Percentiles rank a stretch among this genome's conserved stretches.
These are phyloP conservation scores for Drosophila subobscura DNA, from an alignment of 1,140 invertebrate species.

Conservation along the genomic window DNA sequence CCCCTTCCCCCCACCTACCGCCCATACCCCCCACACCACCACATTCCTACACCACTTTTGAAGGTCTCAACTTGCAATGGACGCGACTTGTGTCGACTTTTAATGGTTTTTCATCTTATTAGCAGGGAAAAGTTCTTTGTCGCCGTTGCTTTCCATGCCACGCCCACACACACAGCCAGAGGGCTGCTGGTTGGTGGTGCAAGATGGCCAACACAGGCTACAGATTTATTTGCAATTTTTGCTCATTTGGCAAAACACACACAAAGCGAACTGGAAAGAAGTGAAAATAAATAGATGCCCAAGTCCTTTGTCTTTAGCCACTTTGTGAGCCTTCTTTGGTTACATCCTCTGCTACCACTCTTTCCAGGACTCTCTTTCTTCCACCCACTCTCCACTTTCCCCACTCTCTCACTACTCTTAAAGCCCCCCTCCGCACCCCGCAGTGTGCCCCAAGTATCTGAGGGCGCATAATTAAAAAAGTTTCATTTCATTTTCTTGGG, in stretches of 20 bases:
- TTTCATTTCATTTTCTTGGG: conserved; percentile 83
- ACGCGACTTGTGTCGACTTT: conserved; percentile 77
- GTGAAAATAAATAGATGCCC: conserved; percentile 37
- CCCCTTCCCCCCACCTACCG: too few species aligned
- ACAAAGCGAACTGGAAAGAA: conserved; percentile 1
- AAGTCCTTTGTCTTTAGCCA: conserved; percentile 76
- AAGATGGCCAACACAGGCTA: conserved; percentile 71
- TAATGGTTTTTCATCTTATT: conserved; percentile 81
- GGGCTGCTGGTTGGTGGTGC: not conserved
- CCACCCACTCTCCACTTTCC: conserved; percentile 7
- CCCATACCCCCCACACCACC: not conserved
- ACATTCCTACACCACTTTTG: not conserved
- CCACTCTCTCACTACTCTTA: too few species aligned
- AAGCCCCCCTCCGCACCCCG: too few species aligned
- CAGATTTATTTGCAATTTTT: conserved; percentile 83
- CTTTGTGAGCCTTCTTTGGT: conserved; percentile 57
- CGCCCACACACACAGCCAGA: conserved; percentile 10
- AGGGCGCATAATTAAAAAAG: conserved; percentile 83
- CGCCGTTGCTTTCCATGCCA: conserved; percentile 49
- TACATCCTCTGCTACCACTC: conserved; percentile 22
- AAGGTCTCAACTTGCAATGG: conserved; percentile 55
- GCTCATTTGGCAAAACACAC: conserved; percentile 65
- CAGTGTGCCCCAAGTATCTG: conserved; percentile 34
- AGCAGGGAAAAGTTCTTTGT: conserved; percentile 80
- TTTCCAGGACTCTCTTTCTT: conserved; percentile 9